These are phyloP conservation scores for Rhagoletis pomonella DNA, from an alignment of 1,140 invertebrate genomes.

Conservation along the genomic window DNA sequence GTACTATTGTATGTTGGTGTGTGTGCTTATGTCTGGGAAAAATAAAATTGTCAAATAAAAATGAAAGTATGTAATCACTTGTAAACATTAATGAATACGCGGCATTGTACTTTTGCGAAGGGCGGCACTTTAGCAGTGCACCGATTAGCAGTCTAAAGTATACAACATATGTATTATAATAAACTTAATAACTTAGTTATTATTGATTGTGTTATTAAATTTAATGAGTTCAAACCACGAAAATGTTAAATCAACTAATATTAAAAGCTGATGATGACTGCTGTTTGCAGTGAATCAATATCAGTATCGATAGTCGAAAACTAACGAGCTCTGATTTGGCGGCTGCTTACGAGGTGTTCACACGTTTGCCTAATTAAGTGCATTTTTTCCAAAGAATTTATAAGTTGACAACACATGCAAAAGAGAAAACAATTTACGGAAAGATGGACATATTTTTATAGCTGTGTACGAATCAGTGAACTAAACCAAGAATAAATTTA, in stretches of 20 bases:
- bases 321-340: background rate
- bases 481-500: no score
- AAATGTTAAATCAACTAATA: background rate
- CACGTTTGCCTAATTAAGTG: constrained; percentile 4
- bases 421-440: no score
- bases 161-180: no score
- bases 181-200: no score
- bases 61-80: background rate
- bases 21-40: background rate
- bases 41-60: constrained; percentile 6
- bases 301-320: background rate
- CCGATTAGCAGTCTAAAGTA: no score
- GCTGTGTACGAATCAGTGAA: no score
- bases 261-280: background rate
- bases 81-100: background rate
- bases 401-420: background rate
- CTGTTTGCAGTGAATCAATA: background rate
- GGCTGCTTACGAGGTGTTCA: background rate
- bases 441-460: no score
- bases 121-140: no score
- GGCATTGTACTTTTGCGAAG: no score
- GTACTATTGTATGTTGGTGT: background rate
- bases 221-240: background rate
- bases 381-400: background rate
- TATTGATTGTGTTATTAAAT: background rate